Evolutionary conservation across 2,797 vertebrate genomes (phyloP).

Genomic region (Bovichtus diacanthus): DNA sequence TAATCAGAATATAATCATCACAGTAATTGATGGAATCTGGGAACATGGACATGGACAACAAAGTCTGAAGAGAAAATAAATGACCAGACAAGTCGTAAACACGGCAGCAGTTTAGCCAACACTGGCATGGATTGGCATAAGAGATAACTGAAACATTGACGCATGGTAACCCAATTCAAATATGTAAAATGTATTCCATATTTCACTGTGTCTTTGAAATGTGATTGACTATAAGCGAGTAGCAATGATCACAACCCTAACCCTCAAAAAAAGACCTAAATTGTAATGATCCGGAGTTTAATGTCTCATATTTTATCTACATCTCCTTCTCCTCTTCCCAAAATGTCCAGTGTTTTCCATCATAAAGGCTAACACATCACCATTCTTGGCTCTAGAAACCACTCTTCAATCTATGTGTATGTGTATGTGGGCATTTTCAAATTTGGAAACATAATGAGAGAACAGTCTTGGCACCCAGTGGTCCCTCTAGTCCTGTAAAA

Average conservation of each 20-base stretch:
- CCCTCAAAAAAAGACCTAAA: neutral
- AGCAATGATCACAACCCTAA: neutral
- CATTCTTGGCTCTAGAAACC: neutral
- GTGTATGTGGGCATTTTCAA: conserved; percentile 13
- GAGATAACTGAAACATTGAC: too few species aligned
- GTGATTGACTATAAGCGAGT: neutral
- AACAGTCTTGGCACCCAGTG: conserved; percentile 42
- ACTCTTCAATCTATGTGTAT: neutral
- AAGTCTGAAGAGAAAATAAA: neutral
- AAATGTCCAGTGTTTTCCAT: neutral
- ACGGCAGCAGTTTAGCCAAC: neutral
- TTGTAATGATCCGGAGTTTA: neutral
- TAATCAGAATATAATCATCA: neutral
- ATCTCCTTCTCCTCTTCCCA: neutral
- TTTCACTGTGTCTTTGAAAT: neutral
- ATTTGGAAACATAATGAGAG: conserved; percentile 32
- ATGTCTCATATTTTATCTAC: neutral
- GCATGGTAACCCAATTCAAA: too few species aligned
- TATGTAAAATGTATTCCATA: too few species aligned
- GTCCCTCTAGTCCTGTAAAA: conserved; percentile 41
- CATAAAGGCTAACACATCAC: neutral
- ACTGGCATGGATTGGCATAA: neutral
- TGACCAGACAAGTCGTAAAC: neutral
- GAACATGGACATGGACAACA: neutral
- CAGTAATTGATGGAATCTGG: neutral